Percentiles rank a stretch among this genome's conserved stretches.
Conservation (phyloP, 2,797 vertebrate species). For the Nothura maculosa region DNA sequence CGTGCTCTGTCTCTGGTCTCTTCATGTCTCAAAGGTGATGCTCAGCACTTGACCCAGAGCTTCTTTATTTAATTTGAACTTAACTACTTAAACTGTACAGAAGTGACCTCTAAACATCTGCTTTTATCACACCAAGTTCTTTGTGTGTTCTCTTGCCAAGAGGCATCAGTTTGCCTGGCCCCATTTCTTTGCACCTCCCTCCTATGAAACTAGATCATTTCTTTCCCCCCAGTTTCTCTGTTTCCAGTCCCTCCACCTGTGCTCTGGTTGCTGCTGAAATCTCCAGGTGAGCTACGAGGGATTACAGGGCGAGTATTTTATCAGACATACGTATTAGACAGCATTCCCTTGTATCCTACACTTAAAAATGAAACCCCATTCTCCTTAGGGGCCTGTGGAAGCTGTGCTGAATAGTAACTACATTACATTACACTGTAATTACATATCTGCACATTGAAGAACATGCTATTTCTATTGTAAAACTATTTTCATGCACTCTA, state of each 20-base stretch:
- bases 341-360: background rate
- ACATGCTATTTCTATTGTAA: slow-evolving; percentile 36
- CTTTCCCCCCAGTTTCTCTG: background rate
- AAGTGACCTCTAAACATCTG: slow-evolving; percentile 4
- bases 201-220: background rate
- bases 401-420: slow-evolving; percentile 18
- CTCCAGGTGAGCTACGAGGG: background rate
- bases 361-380: slow-evolving; percentile 5
- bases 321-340: background rate
- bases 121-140: background rate
- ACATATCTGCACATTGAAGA: background rate
- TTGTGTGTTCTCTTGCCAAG: background rate
- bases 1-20: background rate
- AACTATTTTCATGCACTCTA: slow-evolving; percentile 34
- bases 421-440: background rate
- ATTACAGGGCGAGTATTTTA: background rate
- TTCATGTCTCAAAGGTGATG: background rate
- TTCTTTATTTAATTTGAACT: slow-evolving; percentile 35
- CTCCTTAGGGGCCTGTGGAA: background rate
- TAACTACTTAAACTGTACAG: background rate
- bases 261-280: background rate
- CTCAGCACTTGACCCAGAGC: background rate
- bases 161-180: background rate
- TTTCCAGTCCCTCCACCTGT: background rate
- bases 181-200: background rate